Evolutionary conservation across 2,113 vertebrate genomes (phyloP), one percentile per base, ranked within the genome.

Genomic region (Sceloporus tristichus): DNA sequence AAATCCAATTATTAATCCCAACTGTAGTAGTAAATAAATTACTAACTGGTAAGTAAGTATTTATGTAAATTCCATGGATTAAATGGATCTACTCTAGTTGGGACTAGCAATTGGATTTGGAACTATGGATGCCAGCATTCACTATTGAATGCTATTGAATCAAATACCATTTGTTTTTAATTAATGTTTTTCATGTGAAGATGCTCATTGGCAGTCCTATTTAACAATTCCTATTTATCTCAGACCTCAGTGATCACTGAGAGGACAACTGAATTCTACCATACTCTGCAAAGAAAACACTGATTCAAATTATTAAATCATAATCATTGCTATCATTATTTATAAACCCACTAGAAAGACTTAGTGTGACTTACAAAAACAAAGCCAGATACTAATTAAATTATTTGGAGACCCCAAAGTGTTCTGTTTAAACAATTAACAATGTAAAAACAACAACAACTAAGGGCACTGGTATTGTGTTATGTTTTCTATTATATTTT

Each of bases 171-270:
- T 87, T 6, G 6, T n/a, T 76, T 76, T 14, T 59, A 75, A 42
- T 59, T 76, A 56, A 62, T 38, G 54, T 62, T 62, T 85, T 68
- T 40, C 40, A 75, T n/a, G 29, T 76, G 71, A 76, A 81, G 79
- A 25, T 81, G 62, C 29, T 21, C 53, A n/a, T 65, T 62, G 62
- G 34, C 19, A 40, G 62, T 38, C 21, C 68, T 9, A 6, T 70
- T 66, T 66, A 66, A 19, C 1, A 21, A 66, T 4, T 23, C 16
- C 2, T 1, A 75, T 75, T 16, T 3, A 38, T 48, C 38, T 4
- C 34, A 75, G 73, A 38, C 29, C n/a, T 79, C 54, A 59, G 27
- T 56, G 7, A 66, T 48, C 48, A 48, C 48, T 48, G 54, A 16
- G 6, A 56, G 1, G 19, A 42, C 9, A 42, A 76, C 48, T 23